phyloP scores from a whole-genome alignment of 2,797 vertebrate species.

The Pampus argenteus region DNA sequence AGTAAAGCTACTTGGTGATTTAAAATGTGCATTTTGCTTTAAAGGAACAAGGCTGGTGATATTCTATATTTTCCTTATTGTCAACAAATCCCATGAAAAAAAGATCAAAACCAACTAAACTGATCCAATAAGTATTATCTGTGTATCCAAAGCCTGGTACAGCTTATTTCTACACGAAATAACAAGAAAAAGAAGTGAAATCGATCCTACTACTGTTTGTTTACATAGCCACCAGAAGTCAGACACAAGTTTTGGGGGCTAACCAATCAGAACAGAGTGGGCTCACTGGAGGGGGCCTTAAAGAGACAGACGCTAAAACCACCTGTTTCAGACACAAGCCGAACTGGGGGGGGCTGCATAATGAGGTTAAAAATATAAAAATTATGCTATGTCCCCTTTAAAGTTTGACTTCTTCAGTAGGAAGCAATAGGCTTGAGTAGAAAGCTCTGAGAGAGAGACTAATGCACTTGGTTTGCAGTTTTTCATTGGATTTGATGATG shows the following conservation, averaged over 20 bases:
- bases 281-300: too few species aligned
- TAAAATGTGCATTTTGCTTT: neutral
- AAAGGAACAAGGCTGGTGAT: neutral
- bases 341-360: too few species aligned
- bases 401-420: too few species aligned
- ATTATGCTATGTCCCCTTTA: neutral
- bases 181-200: neutral
- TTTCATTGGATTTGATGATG: constrained; percentile 8
- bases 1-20: constrained; percentile 18
- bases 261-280: too few species aligned
- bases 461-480: neutral
- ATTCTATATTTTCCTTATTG: neutral
- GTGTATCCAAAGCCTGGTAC: neutral
- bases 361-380: neutral
- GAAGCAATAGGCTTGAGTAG: too few species aligned
- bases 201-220: neutral
- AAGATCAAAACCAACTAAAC: neutral
- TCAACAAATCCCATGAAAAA: constrained; percentile 5
- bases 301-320: too few species aligned
- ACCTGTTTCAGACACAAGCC: too few species aligned
- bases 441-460: neutral
- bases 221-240: too few species aligned
- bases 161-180: neutral
- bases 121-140: too few species aligned
- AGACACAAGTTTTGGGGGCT: too few species aligned